Evolutionary conservation across 2,797 vertebrate species (phyloP).

Genomic region (Gorsachius magnificus): DNA sequence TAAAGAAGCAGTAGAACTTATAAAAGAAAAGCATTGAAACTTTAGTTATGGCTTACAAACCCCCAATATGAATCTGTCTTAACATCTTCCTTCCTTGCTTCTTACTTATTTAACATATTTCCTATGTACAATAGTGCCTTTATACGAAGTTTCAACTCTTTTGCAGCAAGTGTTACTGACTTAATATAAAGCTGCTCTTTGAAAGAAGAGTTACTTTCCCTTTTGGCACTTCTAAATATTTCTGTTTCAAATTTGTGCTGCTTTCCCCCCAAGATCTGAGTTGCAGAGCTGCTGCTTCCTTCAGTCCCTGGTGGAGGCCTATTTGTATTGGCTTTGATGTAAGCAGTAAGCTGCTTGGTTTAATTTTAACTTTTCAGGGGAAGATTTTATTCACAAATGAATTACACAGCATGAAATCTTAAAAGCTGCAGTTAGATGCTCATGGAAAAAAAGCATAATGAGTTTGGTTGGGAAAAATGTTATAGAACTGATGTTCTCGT

Average conservation of each 20-base stretch:
- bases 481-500: background rate
- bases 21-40: background rate
- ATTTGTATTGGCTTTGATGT: conserved; percentile 52
- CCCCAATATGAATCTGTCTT: background rate
- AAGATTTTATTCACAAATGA: conserved; percentile 14
- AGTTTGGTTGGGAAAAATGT: background rate
- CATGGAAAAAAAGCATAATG: background rate
- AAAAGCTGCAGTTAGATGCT: background rate
- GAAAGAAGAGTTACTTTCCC: conserved; percentile 7
- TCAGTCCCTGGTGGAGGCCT: background rate
- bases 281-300: background rate
- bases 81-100: background rate
- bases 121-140: background rate
- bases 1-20: background rate
- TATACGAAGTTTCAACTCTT: background rate
- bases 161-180: background rate
- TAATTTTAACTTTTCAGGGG: conserved; percentile 29
- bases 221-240: conserved; percentile 41
- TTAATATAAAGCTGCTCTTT: background rate
- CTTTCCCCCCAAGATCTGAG: background rate
- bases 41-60: background rate
- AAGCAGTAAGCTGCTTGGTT: conserved; percentile 2
- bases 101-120: background rate
- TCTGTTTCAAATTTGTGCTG: background rate
- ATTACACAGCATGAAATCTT: conserved; percentile 6